Base-by-base conservation (phyloP, 37 sponge, comb jelly and placozoan species). In the Chondrosia reniformis region DNA sequence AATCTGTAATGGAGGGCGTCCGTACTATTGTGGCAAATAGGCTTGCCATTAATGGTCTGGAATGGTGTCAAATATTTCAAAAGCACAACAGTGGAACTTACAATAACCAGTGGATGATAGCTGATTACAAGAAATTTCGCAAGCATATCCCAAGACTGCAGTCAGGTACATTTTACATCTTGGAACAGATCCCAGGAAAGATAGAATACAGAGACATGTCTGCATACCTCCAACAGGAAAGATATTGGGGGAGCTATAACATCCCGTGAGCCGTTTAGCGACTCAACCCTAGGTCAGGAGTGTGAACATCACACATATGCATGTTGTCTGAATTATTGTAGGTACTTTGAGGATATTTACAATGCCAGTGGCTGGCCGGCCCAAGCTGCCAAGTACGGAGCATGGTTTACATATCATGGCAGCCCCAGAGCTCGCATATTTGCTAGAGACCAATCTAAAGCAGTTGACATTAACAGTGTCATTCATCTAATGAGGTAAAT, bases 41-140 rank as follows among this genome's bases (percentile, higher is more conserved):
- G 3, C 67, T 97, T 27, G 90, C 98, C 30, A 45, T 44, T 17
- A 74, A 30, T 38, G 99, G 91, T 3, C 10, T 76, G 44, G 87
- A 85, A 33, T 98, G 99, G 99, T 40, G 79, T 13, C 31, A 65
- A 32, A 46, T 57, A 27, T 98, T 94, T 67, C 12, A 67, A 2
- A 22, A 76, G 46, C 84, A 86, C 83, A 98, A 98, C 84, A 92
- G 89, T 65, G 99, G 99, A 40, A 96, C 94, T 8, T 90, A 93
- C 79, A 93, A 93, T 67, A 93, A 93, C 57, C 86, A 98, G 84
- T 98, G 99, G 99, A 98, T 98, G 99, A 76, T 98, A 13, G 76
- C 92, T 15, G 96, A 98, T 62, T 98, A 95, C 77, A 98, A 98
- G 27, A 67, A 66, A 58, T 95, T 98, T 57, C 38, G 63, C 4